Evolutionary conservation across 2,888 invertebrate species (phyloP).

Genomic region (Alsophila aescularia): DNA sequence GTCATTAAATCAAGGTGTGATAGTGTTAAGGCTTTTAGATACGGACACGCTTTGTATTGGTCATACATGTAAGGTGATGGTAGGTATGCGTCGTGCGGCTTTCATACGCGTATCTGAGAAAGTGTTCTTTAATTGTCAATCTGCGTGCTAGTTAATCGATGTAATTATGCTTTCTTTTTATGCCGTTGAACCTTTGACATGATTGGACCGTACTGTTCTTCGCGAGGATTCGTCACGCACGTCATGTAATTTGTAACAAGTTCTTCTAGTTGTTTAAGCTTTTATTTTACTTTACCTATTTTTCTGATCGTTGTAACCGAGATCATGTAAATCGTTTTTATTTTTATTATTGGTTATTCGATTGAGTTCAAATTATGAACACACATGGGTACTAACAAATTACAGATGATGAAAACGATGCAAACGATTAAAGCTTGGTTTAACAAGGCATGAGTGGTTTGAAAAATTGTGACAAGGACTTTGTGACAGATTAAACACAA

Average conservation of each 20-base stretch:
- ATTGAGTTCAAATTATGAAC: not conserved
- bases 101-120: constrained; percentile 46
- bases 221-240: constrained; percentile 19
- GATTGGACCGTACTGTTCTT: constrained; percentile 19
- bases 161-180: constrained; percentile 38
- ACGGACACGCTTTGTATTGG: constrained; percentile 47
- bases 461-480: no score
- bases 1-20: constrained; percentile 63
- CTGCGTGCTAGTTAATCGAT: constrained; percentile 35
- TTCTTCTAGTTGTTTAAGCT: not conserved
- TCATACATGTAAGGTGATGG: no score
- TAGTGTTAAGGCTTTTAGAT: constrained; percentile 48
- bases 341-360: not conserved
- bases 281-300: constrained; percentile 3
- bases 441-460: no score
- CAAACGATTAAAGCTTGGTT: no score
- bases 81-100: constrained; percentile 41
- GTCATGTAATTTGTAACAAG: constrained; percentile 12
- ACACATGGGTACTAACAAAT: not conserved
- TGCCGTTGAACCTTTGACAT: constrained; percentile 34
- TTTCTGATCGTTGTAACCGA: not conserved
- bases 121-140: constrained; percentile 41
- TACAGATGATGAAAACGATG: no score
- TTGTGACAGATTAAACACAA: no score
- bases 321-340: not conserved